Base-by-base conservation (phyloP, 2,888 invertebrate species). In the Acleris literana region DNA sequence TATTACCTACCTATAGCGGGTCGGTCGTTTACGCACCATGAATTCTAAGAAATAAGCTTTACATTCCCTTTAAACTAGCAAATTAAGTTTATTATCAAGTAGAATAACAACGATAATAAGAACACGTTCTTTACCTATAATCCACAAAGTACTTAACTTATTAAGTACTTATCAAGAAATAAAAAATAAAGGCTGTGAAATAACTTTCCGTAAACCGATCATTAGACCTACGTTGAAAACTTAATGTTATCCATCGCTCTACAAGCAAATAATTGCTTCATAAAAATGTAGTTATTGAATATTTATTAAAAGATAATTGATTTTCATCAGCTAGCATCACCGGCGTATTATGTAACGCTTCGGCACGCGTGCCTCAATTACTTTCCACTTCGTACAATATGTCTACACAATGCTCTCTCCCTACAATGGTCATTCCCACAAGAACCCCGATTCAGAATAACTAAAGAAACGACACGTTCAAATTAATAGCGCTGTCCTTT, bases 301-400 rank as follows among this genome's bases (percentile, higher is more conserved):
- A 81, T 81, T 82, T 75, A 78, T 80, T 74, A 71, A 69, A 74
- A 74, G 64, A 72, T 78, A 80, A 80, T 79, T 78, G 81, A 82
- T 80, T 81, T 81, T 82, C 77, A 82, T 79, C 72, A 72, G 69
- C 69, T 64, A 69, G 69, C 69, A 68, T 72, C 69, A 74, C 76
- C 75, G 70, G 74, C 66, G 74, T 72, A 72, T 39, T 39, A 39
- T 75, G 76, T 78, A 80, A 76, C 77, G 71, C 74, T 71, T 72
- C 78, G 80, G 79, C 82, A 83, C 76, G 79, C 79, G 74, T 75
- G 70, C 74, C 76, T 81, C 83, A 82, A 83, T 84, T 87, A 87
- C 85, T 83, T 84, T 77, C 77, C 72, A 78, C 76, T 82, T 86
- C 77, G 76, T 84, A 84, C 46, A 57, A 39, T n/a, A n/a, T 39